Evolutionary conservation across 1,140 invertebrate species (phyloP).

Genomic region (Asobara japonica): DNA sequence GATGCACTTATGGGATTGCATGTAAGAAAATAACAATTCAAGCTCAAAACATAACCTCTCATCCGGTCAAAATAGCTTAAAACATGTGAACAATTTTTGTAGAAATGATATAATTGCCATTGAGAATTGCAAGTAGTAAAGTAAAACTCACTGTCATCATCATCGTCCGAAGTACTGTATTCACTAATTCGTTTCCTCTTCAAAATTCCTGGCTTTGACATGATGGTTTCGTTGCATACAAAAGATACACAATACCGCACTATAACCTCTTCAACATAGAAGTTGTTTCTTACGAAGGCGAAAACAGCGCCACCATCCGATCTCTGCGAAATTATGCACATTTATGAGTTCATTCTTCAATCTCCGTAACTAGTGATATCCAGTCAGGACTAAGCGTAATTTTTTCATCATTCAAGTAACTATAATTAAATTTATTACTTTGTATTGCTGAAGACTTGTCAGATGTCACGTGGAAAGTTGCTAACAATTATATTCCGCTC

Average conservation of each 20-base stretch:
- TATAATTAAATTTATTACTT: too few relatives aligned
- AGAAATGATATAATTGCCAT: too few relatives aligned
- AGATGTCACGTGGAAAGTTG: too few relatives aligned
- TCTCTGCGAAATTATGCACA: not conserved
- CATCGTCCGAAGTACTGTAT: not conserved
- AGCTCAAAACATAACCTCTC: too few relatives aligned
- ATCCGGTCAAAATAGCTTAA: too few relatives aligned
- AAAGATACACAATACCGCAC: not conserved
- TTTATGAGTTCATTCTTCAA: not conserved
- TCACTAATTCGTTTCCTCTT: not conserved
- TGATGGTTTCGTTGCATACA: not conserved
- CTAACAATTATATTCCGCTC: too few relatives aligned
- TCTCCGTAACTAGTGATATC: not conserved
- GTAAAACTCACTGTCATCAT: constrained; percentile 3
- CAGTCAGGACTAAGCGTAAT: not conserved
- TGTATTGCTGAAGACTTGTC: too few relatives aligned
- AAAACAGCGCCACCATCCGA: not conserved
- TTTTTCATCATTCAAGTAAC: not conserved
- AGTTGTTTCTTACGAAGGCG: not conserved
- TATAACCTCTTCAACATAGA: not conserved
- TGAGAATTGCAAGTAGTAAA: too few relatives aligned
- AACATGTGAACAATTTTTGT: too few relatives aligned
- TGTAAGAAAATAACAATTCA: too few relatives aligned
- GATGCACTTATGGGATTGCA: too few relatives aligned
- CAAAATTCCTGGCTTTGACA: not conserved